These are phyloP conservation scores for Phylloscopus trochiloides DNA, from an alignment of 2,113 vertebrate genomes.

Conservation along the genomic window DNA sequence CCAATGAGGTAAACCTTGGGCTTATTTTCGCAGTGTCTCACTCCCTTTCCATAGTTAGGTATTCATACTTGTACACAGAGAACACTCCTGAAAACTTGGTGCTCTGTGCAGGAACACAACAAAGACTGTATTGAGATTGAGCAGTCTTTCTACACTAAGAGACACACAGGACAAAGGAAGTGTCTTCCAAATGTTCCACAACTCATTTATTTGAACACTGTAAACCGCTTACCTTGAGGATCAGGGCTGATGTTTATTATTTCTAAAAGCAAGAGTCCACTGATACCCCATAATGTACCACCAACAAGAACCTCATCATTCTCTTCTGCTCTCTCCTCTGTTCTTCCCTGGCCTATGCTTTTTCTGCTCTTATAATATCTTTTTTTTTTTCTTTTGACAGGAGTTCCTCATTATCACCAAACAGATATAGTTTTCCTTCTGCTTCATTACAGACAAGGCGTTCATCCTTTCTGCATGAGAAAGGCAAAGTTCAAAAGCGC, in stretches of 20 bases:
- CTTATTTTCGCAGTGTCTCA: background rate
- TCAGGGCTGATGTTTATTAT: accelerated
- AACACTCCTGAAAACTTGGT: background rate
- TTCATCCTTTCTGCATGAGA: background rate
- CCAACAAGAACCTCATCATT: background rate
- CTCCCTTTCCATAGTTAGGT: background rate
- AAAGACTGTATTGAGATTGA: accelerated
- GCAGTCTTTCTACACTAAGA: background rate
- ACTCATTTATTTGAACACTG: background rate
- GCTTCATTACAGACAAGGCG: background rate
- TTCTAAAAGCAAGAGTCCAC: background rate
- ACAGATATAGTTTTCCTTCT: background rate
- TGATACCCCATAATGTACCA: background rate
- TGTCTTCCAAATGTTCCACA: background rate
- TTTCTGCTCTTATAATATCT: background rate
- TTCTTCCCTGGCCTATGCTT: background rate
- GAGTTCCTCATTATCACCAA: background rate
- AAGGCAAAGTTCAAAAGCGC: constrained; percentile 19
- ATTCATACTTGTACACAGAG: background rate
- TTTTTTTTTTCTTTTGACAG: background rate
- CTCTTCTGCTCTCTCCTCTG: background rate
- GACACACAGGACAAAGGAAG: background rate
- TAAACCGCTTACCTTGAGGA: background rate
- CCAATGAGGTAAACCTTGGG: background rate
- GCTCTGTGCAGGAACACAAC: background rate